Conservation (phyloP, 30 jellyfish, hydroid and myxozoan species). For the Aurelia aurita complex sp. Pacific region DNA sequence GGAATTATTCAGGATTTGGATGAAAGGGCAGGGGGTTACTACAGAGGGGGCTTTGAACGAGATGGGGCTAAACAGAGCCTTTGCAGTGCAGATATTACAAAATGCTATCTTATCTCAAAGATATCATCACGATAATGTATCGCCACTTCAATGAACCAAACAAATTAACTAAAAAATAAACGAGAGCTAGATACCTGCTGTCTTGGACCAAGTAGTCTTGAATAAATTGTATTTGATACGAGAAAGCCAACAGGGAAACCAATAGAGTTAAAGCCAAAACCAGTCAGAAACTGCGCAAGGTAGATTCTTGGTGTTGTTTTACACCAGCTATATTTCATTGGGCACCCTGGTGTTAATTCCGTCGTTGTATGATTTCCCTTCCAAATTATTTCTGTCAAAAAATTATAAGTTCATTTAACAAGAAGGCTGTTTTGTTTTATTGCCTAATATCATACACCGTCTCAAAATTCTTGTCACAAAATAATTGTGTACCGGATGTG, state of each 20-base stretch:
- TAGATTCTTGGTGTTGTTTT: constrained; percentile 68
- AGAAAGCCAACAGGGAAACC: constrained; percentile 75
- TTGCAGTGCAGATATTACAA: too few species aligned
- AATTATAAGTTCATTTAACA: not conserved
- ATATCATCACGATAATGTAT: too few species aligned
- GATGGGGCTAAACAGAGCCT: too few species aligned
- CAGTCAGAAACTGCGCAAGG: constrained; percentile 70
- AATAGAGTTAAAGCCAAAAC: constrained; percentile 22
- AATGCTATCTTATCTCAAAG: too few species aligned
- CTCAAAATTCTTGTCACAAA: too few species aligned
- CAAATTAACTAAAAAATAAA: too few species aligned
- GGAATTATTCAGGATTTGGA: too few species aligned
- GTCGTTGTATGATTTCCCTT: not conserved
- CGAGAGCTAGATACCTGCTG: constrained; percentile 9
- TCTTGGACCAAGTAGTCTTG: constrained; percentile 80
- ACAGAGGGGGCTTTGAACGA: too few species aligned
- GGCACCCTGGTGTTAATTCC: constrained; percentile 65
- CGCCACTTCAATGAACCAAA: too few species aligned
- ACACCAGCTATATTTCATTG: constrained; percentile 71
- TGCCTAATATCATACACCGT: too few species aligned
- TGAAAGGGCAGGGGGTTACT: too few species aligned
- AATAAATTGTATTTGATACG: constrained; percentile 43
- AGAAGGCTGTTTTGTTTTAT: not conserved
- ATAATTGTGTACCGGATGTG: too few species aligned
- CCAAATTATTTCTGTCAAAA: constrained; percentile 10